A percentile compares a stretch with the other conserved stretches of the same genome.
These are phyloP conservation scores for Lepidurus couesii DNA, from an alignment of 1,140 invertebrate species.

Conservation along the genomic window DNA sequence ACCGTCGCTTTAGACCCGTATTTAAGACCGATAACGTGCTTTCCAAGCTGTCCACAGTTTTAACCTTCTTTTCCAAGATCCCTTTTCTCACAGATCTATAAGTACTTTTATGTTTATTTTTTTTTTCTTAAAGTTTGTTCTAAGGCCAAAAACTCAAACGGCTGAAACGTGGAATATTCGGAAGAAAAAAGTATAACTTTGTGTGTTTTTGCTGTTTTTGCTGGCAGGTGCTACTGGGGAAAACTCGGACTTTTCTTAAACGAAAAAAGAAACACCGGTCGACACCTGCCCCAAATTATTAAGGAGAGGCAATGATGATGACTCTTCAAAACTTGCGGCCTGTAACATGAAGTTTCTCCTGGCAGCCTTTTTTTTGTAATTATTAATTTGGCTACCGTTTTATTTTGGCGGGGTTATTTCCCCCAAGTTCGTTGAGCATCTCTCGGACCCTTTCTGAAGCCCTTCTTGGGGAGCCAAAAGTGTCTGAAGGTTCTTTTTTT, in stretches of 20 bases:
- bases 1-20: background rate
- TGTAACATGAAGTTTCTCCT: background rate
- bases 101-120: no score
- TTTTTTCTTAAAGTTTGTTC: no score
- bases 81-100: background rate
- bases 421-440: background rate
- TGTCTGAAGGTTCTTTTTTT: background rate
- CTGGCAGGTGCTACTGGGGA: background rate
- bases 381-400: constrained; percentile 15
- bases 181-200: background rate
- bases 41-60: background rate
- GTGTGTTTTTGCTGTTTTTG: background rate
- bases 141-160: no score
- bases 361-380: background rate
- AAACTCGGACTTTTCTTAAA: background rate
- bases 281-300: constrained; percentile 11
- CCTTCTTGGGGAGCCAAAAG: background rate
- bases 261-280: background rate
- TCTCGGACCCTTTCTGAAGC: background rate
- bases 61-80: background rate
- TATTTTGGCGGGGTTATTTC: background rate
- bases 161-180: background rate
- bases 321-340: background rate
- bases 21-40: constrained; percentile 9
- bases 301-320: background rate